A percentile compares a stretch with the other conserved stretches of the same genome.
These are phyloP conservation scores for Pseudachorutes palmiensis DNA, from an alignment of 1,140 invertebrate species.

Conservation along the genomic window DNA sequence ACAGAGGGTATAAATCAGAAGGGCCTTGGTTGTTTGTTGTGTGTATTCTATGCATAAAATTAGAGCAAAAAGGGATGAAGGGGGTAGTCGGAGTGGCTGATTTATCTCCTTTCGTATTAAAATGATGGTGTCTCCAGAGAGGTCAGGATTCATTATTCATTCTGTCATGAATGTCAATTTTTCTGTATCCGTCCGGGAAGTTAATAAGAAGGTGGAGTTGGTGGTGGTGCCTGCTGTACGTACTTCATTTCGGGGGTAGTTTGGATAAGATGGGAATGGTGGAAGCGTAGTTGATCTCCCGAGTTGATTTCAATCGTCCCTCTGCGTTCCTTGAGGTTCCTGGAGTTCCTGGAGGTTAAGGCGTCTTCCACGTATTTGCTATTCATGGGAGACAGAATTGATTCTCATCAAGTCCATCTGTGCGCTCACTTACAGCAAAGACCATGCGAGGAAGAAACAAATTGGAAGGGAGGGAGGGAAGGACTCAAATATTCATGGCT, in stretches of 20 bases:
- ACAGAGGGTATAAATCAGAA: too few relatives aligned
- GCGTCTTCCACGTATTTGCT: slow-evolving; percentile 20
- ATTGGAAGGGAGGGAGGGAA: slow-evolving; percentile 1
- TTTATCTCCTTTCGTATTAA: too few relatives aligned
- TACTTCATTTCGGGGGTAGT: neutral
- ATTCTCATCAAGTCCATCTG: neutral
- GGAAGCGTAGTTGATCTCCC: neutral
- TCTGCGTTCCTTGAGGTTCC: neutral
- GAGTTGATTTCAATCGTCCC: neutral
- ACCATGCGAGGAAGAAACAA: neutral
- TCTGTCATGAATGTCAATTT: slow-evolving; percentile 9
- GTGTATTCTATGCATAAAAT: too few relatives aligned
- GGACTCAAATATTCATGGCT: slow-evolving; percentile 28
- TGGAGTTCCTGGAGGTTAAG: neutral
- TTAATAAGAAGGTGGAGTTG: neutral
- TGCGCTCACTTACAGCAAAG: too few relatives aligned
- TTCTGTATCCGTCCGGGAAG: neutral
- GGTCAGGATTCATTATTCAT: slow-evolving; percentile 14
- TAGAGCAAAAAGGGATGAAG: too few relatives aligned
- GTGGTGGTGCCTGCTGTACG: neutral
- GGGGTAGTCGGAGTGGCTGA: too few relatives aligned
- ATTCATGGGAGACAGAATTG: slow-evolving; percentile 13
- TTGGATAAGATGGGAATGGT: neutral
- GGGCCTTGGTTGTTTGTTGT: too few relatives aligned
- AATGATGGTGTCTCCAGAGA: neutral